A percentile compares a stretch with the other conserved stretches of the same genome.
phyloP scores from a whole-genome alignment of 2,888 invertebrate species.

The Acleris laterana region DNA sequence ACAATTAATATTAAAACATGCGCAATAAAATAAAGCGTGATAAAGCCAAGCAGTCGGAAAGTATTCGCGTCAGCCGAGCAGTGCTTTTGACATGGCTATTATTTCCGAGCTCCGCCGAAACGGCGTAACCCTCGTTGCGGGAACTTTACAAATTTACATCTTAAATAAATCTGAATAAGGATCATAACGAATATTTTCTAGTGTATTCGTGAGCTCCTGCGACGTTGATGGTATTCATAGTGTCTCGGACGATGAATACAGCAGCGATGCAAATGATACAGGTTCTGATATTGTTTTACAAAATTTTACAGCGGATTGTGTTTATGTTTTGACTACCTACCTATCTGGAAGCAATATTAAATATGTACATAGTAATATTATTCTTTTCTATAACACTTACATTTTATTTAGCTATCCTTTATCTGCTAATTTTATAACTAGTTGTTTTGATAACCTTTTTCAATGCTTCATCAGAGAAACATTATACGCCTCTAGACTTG shows the following conservation, averaged over 20 bases:
- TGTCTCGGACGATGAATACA: conserved; percentile 53
- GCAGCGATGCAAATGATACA: conserved; percentile 63
- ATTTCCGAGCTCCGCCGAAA: conserved; percentile 55
- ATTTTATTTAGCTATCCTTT: no score
- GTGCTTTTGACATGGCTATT: conserved; percentile 79
- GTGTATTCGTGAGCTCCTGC: conserved; percentile 41
- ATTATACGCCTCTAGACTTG: no score
- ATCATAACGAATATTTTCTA: conserved; percentile 32
- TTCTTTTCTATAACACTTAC: no score
- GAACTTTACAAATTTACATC: conserved; percentile 41
- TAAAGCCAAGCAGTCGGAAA: conserved; percentile 75
- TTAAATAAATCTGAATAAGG: conserved; percentile 37
- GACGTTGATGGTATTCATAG: conserved; percentile 48
- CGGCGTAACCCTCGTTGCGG: conserved; percentile 42
- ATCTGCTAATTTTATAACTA: no score
- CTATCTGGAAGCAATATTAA: not conserved
- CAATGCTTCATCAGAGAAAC: no score
- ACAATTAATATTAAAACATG: conserved; percentile 83
- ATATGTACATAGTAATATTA: no score
- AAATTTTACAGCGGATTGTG: conserved; percentile 41
- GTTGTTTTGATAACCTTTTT: no score
- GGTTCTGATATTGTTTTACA: conserved; percentile 57
- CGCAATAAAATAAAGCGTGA: conserved; percentile 68
- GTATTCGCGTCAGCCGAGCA: conserved; percentile 71
- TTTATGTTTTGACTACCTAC: conserved; percentile 20